phyloP scores from a whole-genome alignment of 2,797 vertebrate species.

The Hyperoplus lanceolatus region DNA sequence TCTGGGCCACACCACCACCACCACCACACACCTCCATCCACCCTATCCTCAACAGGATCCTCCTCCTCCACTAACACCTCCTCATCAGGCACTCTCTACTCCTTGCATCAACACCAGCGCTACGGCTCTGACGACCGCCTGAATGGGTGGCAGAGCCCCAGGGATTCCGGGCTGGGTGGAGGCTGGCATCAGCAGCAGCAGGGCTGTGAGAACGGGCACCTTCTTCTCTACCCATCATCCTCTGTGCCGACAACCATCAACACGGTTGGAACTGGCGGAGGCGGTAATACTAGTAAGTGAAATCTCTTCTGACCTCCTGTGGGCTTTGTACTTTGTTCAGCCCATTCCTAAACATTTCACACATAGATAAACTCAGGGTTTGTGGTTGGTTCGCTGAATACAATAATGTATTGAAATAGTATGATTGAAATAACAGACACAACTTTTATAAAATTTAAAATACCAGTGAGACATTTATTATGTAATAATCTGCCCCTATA shows the following conservation, averaged over 20 bases:
- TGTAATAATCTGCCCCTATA: background rate
- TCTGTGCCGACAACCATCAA: slow-evolving; percentile 97
- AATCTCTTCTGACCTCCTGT: background rate
- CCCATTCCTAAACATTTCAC: background rate
- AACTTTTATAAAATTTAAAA: background rate
- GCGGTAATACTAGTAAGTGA: slow-evolving; percentile 92
- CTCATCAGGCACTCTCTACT: slow-evolving; percentile 87
- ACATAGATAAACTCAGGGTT: background rate
- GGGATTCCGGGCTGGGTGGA: slow-evolving; percentile 92
- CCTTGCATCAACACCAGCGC: slow-evolving; percentile 93
- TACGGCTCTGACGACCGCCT: slow-evolving; percentile 98
- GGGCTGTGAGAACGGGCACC: slow-evolving; percentile 95
- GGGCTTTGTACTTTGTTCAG: background rate
- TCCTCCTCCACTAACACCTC: slow-evolving; percentile 76
- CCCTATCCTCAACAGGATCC: slow-evolving; percentile 75
- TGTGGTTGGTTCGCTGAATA: background rate
- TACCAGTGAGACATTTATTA: too few relatives aligned
- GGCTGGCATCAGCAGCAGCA: slow-evolving; percentile 93
- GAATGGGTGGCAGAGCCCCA: slow-evolving; percentile 96
- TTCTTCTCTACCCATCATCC: slow-evolving; percentile 95
- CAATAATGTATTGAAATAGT: background rate
- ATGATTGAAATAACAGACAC: background rate
- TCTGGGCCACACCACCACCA: slow-evolving; percentile 64
- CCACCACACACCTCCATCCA: slow-evolving; percentile 78
- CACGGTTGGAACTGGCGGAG: slow-evolving; percentile 92